Evolutionary conservation across 2,797 vertebrate species (phyloP), one percentile per base, ranked within the genome.

Genomic region (Halcyon chelicuti): DNA sequence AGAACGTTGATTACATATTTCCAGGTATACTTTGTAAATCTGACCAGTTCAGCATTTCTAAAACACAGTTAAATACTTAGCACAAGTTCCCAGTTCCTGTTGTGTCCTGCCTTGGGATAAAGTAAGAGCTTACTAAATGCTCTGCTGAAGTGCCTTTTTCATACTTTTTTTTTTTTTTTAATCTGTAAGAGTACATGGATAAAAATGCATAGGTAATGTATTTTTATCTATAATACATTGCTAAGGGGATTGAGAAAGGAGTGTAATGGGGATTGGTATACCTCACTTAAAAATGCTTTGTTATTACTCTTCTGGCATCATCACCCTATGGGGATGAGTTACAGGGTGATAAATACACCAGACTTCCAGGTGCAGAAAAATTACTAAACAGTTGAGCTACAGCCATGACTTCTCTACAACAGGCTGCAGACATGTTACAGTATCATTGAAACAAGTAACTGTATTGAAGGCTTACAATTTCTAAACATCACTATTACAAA

Each of bases 191-290:
- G 29, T 31, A 54, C 52, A 54, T 54, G 18, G 52, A 54, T 54
- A 55, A 55, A 55, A 55, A 55, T 55, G n/a, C 31, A 21, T n/a
- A 21, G 7, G 12, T 29, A 21, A 55, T 55, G 54, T 55, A 55
- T 55, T 80, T 14, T 66, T 16, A 80, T 46, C 78, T 86, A 26
- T 78, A 91, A 81, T 76, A 76, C 80, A 70, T 93, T 87, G 80
- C 63, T 85, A 80, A 87, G 91, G 95, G 95, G 96, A 93, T 96
- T 95, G 83, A 83, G 88, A 95, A 92, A 65, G 94, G 93, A 96
- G 94, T 95, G 73, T 92, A 88, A 95, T 46, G 89, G 96, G 95
- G 94, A 96, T 96, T 93, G 72, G 94, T 87, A 94, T 96, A 96
- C 96, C 94, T 96, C 96, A 96, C 76, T 93, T 68, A 88, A 95